A percentile compares a stretch with the other conserved stretches of the same genome.
These are phyloP conservation scores for Coregonus suidteri DNA, from an alignment of 2,797 vertebrate genomes.

Conservation along the genomic window DNA sequence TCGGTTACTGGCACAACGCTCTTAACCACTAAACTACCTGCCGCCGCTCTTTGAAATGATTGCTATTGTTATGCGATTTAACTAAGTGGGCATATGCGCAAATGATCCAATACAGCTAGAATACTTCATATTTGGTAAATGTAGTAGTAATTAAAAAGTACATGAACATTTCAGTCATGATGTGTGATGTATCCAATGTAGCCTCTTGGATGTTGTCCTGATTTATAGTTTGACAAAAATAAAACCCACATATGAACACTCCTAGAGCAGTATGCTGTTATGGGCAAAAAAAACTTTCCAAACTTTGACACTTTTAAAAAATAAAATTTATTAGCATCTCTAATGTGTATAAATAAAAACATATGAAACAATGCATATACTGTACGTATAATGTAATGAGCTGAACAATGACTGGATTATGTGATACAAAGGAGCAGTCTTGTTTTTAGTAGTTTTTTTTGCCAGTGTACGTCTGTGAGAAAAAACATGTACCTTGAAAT, in stretches of 20 bases:
- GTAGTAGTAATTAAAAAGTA: too few relatives aligned
- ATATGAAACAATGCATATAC: conserved; percentile 80
- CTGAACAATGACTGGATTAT: conserved; percentile 81
- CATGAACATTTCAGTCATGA: not conserved
- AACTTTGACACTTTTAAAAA: conserved; percentile 84
- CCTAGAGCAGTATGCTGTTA: too few relatives aligned
- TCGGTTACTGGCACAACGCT: too few relatives aligned
- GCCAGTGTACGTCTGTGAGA: conserved; percentile 76
- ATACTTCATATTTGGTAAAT: too few relatives aligned
- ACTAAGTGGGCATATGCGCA: not conserved
- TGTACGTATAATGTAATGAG: conserved; percentile 82
- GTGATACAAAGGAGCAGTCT: conserved; percentile 78
- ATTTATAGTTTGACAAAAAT: not conserved
- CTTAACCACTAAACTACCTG: too few relatives aligned
- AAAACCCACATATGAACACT: not conserved
- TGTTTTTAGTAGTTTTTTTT: conserved; percentile 45
- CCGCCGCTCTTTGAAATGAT: too few relatives aligned
- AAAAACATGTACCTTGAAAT: conserved; percentile 76
- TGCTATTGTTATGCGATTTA: not conserved
- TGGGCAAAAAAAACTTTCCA: conserved; percentile 26
- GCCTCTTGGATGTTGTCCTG: not conserved
- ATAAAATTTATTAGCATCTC: conserved; percentile 92
- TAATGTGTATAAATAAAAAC: conserved; percentile 93
- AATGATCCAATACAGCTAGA: too few relatives aligned
- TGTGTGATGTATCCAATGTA: not conserved